Conservation (phyloP, 1,140 invertebrate genomes). For the Lysiphlebus fabarum region DNA sequence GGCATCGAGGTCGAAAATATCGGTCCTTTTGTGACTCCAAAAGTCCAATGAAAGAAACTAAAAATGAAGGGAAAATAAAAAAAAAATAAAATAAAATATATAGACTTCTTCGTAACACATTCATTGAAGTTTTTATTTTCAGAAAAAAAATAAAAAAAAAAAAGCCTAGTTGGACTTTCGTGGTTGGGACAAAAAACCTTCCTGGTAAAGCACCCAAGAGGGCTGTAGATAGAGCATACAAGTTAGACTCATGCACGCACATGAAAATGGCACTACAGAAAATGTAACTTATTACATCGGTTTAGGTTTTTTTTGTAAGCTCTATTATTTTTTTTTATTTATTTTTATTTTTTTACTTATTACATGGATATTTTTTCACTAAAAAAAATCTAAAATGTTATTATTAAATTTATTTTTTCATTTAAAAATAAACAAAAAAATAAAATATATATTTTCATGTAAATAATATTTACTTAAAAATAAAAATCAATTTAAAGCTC, state of each 20-base stretch:
- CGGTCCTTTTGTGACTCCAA: conserved; percentile 18
- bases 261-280: conserved; percentile 20
- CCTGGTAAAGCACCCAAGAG: conserved; percentile 39
- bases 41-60: conserved; percentile 18
- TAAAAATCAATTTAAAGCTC: no score
- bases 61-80: conserved; percentile 20
- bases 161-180: conserved; percentile 5
- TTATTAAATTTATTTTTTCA: no score
- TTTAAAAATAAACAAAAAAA: no score
- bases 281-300: conserved; percentile 29
- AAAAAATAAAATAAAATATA: background rate
- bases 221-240: conserved; percentile 30
- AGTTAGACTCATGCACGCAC: conserved; percentile 24
- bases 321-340: background rate
- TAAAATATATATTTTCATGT: no score
- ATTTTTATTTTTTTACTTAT: conserved; percentile 12
- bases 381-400: no score
- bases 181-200: conserved; percentile 11
- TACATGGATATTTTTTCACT: no score
- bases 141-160: background rate
- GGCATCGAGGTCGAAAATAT: conserved; percentile 37
- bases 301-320: conserved; percentile 21
- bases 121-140: conserved; percentile 16
- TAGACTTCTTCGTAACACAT: background rate
- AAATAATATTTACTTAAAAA: no score